These are phyloP conservation scores for Zaprionus ornatus DNA, from an alignment of 1,140 invertebrate species.

Conservation along the genomic window DNA sequence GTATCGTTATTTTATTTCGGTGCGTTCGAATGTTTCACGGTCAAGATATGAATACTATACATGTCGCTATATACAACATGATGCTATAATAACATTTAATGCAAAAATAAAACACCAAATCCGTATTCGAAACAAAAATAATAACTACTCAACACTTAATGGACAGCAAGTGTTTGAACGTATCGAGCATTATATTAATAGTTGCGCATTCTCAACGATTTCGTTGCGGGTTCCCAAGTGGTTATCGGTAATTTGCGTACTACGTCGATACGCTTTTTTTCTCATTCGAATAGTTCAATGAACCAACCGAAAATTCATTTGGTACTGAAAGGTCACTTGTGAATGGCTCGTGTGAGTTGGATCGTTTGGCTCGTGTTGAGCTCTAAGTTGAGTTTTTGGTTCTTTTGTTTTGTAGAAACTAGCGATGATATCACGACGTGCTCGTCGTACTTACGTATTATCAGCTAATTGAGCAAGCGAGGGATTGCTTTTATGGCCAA, in stretches of 20 bases:
- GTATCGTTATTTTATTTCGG: conserved; percentile 35
- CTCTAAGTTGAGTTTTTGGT: conserved; percentile 26
- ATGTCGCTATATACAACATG: conserved; percentile 10
- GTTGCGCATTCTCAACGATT: conserved; percentile 34
- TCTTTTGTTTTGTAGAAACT: conserved; percentile 37
- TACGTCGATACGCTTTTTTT: conserved; percentile 23
- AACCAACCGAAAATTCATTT: conserved; percentile 21
- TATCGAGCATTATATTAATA: conserved; percentile 42
- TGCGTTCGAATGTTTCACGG: conserved; percentile 70
- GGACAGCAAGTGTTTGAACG: conserved; percentile 46
- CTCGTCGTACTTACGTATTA: conserved; percentile 30
- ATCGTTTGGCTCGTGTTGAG: conserved; percentile 50
- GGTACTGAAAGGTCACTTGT: conserved; percentile 59
- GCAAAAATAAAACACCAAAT: conserved; percentile 55
- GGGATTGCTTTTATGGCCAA: conserved; percentile 37
- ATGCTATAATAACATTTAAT: conserved; percentile 68
- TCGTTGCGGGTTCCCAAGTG: conserved; percentile 53
- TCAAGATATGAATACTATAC: conserved; percentile 43
- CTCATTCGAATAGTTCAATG: conserved; percentile 49
- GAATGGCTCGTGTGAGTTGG: conserved; percentile 39
- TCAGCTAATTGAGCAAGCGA: conserved; percentile 49
- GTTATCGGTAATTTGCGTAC: conserved; percentile 80
- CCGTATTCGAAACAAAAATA: conserved; percentile 15
- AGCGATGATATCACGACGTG: conserved; percentile 35
- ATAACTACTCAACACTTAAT: conserved; percentile 45